These are phyloP conservation scores for Rhipidura dahli DNA, from an alignment of 2,113 vertebrate genomes.

Conservation along the genomic window DNA sequence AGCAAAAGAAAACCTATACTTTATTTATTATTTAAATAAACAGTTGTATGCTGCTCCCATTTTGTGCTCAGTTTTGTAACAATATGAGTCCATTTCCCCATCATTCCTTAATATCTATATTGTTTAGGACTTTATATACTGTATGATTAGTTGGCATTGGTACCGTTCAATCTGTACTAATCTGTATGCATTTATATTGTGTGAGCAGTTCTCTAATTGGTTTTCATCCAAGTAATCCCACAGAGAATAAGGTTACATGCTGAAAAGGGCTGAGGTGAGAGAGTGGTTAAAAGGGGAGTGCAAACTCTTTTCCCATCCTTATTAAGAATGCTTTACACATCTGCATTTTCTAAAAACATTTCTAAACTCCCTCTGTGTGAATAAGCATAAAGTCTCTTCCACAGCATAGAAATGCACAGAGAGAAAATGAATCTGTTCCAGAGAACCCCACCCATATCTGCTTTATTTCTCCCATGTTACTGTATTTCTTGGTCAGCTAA, in stretches of 20 bases:
- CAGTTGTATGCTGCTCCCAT: conserved; percentile 53
- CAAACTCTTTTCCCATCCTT: conserved; percentile 74
- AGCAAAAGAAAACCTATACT: conserved; percentile 42
- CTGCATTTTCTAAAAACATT: conserved; percentile 69
- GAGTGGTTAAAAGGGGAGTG: conserved; percentile 72
- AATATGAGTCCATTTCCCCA: conserved; percentile 62
- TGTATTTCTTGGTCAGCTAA: neutral
- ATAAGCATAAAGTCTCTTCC: conserved; percentile 45
- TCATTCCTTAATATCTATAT: conserved; percentile 74
- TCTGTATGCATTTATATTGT: conserved; percentile 78
- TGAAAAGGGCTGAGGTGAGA: conserved; percentile 78
- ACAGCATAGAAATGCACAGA: neutral
- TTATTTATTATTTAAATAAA: conserved; percentile 67
- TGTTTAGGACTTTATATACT: conserved; percentile 70
- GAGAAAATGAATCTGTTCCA: conserved; percentile 29
- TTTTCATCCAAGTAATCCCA: conserved; percentile 80
- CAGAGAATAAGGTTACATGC: conserved; percentile 78
- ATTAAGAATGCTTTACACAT: conserved; percentile 76
- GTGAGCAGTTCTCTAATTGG: conserved; percentile 77
- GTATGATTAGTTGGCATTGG: conserved; percentile 72
- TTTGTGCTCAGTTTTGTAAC: conserved; percentile 64
- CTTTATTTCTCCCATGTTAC: neutral
- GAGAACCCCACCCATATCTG: conserved; percentile 12
- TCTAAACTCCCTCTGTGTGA: conserved; percentile 59
- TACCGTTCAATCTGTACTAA: conserved; percentile 73